These are phyloP conservation scores for Xenopus tropicalis DNA, from an alignment of 2,113 vertebrate genomes.

Conservation along the genomic window UCB_Xtro_10.0 CM004446.2:131020501-131021000, in stretches of 20 bases:
- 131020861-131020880: constrained; percentile 15
- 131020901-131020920: constrained; percentile 1
- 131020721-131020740: constrained; percentile 1
- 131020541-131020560: background rate
- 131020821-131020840: constrained; percentile 35
- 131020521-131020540: no score
- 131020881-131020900: constrained; percentile 23
- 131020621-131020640: constrained; percentile 10
- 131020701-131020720: constrained; percentile 31
- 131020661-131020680: constrained; percentile 23
- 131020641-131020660: background rate
- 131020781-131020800: background rate
- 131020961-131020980: constrained; percentile 10
- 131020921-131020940: constrained; percentile 18
- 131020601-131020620: background rate
- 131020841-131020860: constrained; percentile 5
- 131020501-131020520: no score
- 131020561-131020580: background rate
- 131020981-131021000: background rate
- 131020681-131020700: constrained; percentile 28
- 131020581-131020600: background rate
- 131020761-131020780: constrained; percentile 7
- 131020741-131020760: background rate
- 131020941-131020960: background rate
- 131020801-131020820: constrained; percentile 32